Base-by-base conservation (phyloP, 2,888 invertebrate genomes). In the Nasonia oneida region DNA sequence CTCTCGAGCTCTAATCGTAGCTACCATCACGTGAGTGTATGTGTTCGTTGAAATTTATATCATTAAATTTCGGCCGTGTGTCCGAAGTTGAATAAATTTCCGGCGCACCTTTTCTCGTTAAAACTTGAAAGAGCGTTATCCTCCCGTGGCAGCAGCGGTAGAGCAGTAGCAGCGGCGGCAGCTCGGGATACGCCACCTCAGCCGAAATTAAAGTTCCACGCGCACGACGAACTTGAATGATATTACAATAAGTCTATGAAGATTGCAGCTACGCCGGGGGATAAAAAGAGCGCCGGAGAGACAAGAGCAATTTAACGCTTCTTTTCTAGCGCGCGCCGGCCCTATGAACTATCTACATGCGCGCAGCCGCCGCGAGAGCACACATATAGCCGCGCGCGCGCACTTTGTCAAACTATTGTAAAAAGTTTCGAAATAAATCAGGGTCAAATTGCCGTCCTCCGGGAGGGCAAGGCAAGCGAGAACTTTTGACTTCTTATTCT, bases 341-440 rank as follows among this genome's bases (percentile, higher is more conserved):
- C 57, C n/a, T 64, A 33, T n/a, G 61, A 29, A 81, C 75, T 75
- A 83, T 83, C 86, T 83, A 76, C 83, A 76, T 83, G 73, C 50
- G 47, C 67, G 42, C 77, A 83, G 57, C 57, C 57, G 57, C n/a
- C 18, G 15, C 29, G 29, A 29, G 29, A 15, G 53, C 53, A 90
- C 89, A 89, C n/a, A n/a, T n/a, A 37, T 37, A 37, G 37, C 37
- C 4, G 4, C 37, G 37, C 37, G n/a, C 57, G n/a, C 57, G 57
- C 89, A 90, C 89, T 89, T 90, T 88, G 89, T 89, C 89, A 89
- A 90, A 90, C 90, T 90, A 90, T 90, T 90, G 89, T 89, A 89
- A 89, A 90, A 91, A 91, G 89, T 91, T 91, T 89, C 89, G 89
- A 89, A 90, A 91, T 91, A 91, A 91, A 91, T 91, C 91, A 91